Evolutionary conservation across 92 coral and sea anemone genomes (phyloP).

Genomic region (Phenganax subtilis): DNA sequence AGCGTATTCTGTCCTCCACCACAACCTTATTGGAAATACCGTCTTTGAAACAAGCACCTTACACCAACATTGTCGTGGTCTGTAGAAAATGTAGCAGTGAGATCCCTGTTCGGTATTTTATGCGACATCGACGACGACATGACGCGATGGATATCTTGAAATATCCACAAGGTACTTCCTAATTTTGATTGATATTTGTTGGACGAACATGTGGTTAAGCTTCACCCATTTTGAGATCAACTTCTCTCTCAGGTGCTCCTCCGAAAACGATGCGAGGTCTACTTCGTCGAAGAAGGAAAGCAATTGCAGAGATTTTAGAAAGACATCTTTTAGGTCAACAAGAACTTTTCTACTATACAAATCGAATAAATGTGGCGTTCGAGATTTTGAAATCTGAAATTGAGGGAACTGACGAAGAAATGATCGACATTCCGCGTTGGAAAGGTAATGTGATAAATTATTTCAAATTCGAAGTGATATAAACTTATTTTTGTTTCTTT

Average conservation of each 20-base stretch:
- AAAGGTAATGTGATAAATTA: slow-evolving; percentile 24
- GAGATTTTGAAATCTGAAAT: slow-evolving; percentile 65
- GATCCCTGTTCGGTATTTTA: slow-evolving; percentile 67
- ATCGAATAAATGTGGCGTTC: slow-evolving; percentile 77
- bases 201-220: too few relatives aligned
- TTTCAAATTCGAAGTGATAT: not conserved
- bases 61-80: slow-evolving; percentile 54
- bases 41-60: slow-evolving; percentile 41
- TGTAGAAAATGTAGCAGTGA: slow-evolving; percentile 73
- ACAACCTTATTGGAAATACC: slow-evolving; percentile 18
- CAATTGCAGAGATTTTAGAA: not conserved
- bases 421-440: slow-evolving; percentile 32
- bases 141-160: slow-evolving; percentile 69
- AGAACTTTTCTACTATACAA: slow-evolving; percentile 55
- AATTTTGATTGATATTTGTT: slow-evolving; percentile 42
- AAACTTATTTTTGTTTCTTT: not conserved
- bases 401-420: slow-evolving; percentile 49
- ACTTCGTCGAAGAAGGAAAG: slow-evolving; percentile 23
- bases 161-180: slow-evolving; percentile 59
- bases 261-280: slow-evolving; percentile 32
- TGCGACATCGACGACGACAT: slow-evolving; percentile 73
- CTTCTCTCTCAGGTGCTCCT: not conserved
- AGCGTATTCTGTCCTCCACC: slow-evolving; percentile 3
- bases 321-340: slow-evolving; percentile 63
- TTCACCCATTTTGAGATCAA: not conserved